These are phyloP conservation scores for Troglohyphantes excavatus DNA, from an alignment of 2,888 invertebrate genomes.

Conservation along the genomic window DNA sequence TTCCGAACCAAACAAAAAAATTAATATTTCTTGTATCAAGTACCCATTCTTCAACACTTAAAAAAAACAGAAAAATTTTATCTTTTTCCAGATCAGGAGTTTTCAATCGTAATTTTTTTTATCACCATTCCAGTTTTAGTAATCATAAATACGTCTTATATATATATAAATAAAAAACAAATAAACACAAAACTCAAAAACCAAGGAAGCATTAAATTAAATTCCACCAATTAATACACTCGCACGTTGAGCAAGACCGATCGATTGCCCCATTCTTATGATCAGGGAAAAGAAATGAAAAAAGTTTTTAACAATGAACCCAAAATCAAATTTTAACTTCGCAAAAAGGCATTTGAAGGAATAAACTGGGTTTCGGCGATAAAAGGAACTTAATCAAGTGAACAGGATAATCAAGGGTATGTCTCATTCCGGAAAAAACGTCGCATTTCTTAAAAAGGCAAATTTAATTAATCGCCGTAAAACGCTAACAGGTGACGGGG, in stretches of 20 bases:
- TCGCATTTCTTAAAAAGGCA: constrained; percentile 3
- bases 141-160: not conserved
- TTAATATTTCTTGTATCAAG: not conserved
- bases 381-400: constrained; percentile 39
- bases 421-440: not conserved
- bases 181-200: not conserved
- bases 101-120: not conserved
- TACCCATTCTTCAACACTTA: not conserved
- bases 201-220: constrained; percentile 28
- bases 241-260: not conserved
- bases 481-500: constrained; percentile 57
- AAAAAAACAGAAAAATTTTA: not conserved
- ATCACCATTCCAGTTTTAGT: not conserved
- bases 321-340: constrained; percentile 43
- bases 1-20: not conserved
- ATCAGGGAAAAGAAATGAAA: constrained; percentile 9
- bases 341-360: constrained; percentile 17
- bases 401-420: constrained; percentile 37
- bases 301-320: constrained; percentile 26
- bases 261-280: not conserved
- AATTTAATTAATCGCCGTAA: constrained; percentile 24
- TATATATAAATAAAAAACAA: not conserved
- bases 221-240: constrained; percentile 33
- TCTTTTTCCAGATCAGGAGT: not conserved
- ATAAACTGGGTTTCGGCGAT: constrained; percentile 21